Evolutionary conservation across 2,113 vertebrate genomes (phyloP), one percentile per base, ranked within the genome.

Genomic region (Columba janthina): DNA sequence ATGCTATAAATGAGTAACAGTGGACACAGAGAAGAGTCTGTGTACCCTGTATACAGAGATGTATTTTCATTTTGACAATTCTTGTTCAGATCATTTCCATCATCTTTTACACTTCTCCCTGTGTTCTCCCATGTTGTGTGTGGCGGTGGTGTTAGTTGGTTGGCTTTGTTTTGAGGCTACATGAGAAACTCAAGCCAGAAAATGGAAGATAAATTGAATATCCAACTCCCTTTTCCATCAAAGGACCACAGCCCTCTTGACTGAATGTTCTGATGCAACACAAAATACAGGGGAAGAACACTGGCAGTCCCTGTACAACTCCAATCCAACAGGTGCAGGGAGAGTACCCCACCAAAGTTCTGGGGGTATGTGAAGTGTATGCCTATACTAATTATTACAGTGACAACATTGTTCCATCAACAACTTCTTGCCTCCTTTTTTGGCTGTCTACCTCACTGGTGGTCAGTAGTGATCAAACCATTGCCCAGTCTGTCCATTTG

Each of bases 21-120:
- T 3, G 21, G 21, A n/a, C 65, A 10, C 20, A 56, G n/a, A 56
- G 77, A 78, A 64, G 14, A 24, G 56, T 11, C 26, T 81, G 46
- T 69, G n/a, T 57, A 7, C 10, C 48, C 70, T 94, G 13, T 42
- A 4, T 42, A 29, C 26, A 17, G 65, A 64, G 40, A 57, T 88
- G 65, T 53, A 10, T 66, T 79, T 87, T 88, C 18, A 24, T 85
- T 36, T 12, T 53, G 24, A 44, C 18, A 21, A 8, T 75, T 72
- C 62, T n/a, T 34, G 5, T 66, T 73, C 3, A 5, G 7, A 62
- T 79, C 19, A 58, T 19, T 67, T 56, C 17, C 6, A 4, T 64
- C 19, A 44, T 38, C 71, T 66, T 69, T 61, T 15, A 46, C 1
- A 3, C 1, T 1, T 1, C 5, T 50, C 17, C 6, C 36, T 69